phyloP scores from a whole-genome alignment of 2,113 vertebrate species.

The Tenrec ecaudatus region DNA sequence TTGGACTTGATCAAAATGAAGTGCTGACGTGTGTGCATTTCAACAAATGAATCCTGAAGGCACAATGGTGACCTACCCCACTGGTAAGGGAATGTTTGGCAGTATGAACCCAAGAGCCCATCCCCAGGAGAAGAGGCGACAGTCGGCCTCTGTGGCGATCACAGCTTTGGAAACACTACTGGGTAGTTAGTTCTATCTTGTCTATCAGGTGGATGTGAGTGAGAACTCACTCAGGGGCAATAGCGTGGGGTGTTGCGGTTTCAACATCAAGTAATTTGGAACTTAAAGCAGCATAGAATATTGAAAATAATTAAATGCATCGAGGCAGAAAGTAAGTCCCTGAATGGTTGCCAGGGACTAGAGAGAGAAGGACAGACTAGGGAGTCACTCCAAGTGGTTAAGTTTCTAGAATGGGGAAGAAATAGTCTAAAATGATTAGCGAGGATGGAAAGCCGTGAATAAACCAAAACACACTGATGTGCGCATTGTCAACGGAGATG shows the following conservation, averaged over 20 bases:
- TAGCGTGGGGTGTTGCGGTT: no score
- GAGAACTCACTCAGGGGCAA: no score
- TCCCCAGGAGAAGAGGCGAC: no score
- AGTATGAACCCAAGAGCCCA: no score
- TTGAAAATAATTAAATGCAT: not conserved
- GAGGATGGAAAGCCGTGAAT: not conserved
- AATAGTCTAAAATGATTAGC: not conserved
- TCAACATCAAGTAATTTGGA: not conserved
- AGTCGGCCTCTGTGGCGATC: no score
- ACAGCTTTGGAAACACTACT: no score
- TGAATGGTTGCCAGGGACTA: not conserved
- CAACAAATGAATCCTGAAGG: not conserved
- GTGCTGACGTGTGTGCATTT: not conserved
- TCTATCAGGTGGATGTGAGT: no score
- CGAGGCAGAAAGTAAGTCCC: not conserved
- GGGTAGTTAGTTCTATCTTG: no score
- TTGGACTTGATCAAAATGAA: not conserved
- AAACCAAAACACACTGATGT: not conserved
- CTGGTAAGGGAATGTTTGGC: no score
- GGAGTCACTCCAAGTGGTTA: not conserved
- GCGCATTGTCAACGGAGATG: not conserved
- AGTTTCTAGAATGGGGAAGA: not conserved
- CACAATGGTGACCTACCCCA: no score
- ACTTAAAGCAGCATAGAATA: not conserved
- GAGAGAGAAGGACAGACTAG: not conserved